These are phyloP conservation scores for Lutraria rhynchaena DNA, from an alignment of 1,140 invertebrate genomes.

Conservation along the genomic window DNA sequence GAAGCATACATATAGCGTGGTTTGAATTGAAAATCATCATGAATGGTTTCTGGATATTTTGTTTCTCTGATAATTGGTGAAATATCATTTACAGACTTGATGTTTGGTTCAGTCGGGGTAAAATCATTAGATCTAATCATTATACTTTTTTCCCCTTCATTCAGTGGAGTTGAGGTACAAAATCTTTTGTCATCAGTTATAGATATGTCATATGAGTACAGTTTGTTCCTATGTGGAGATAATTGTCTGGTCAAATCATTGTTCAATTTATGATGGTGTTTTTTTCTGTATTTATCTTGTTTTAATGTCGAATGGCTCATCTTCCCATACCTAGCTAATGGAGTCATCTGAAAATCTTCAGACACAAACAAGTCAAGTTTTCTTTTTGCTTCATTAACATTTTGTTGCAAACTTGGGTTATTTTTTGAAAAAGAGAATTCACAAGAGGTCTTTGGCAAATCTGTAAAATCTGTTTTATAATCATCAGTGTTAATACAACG, in stretches of 20 bases:
- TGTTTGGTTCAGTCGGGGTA: background rate
- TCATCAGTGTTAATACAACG: no score
- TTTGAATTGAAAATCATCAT: slow-evolving; percentile 14
- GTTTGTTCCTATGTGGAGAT: background rate
- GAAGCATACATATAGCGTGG: background rate
- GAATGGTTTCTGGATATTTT: background rate
- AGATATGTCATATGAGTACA: background rate
- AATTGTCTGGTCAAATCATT: background rate
- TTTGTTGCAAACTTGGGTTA: no score
- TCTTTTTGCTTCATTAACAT: background rate
- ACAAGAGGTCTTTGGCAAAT: no score
- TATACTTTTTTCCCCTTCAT: no score
- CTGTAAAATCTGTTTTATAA: no score
- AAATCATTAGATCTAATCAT: background rate
- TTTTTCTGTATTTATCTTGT: slow-evolving; percentile 2
- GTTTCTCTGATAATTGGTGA: background rate
- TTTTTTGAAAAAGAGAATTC: no score
- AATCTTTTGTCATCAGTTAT: background rate
- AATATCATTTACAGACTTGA: no score
- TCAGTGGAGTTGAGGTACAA: slow-evolving; percentile 2
- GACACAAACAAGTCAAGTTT: slow-evolving; percentile 1
- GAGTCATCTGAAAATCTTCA: slow-evolving; percentile 38
- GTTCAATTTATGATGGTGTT: background rate
- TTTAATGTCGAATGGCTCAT: background rate
- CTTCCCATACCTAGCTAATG: slow-evolving; percentile 30